phyloP scores from a whole-genome alignment of 2,797 vertebrate genomes.

The Clarias platycephalus region DNA sequence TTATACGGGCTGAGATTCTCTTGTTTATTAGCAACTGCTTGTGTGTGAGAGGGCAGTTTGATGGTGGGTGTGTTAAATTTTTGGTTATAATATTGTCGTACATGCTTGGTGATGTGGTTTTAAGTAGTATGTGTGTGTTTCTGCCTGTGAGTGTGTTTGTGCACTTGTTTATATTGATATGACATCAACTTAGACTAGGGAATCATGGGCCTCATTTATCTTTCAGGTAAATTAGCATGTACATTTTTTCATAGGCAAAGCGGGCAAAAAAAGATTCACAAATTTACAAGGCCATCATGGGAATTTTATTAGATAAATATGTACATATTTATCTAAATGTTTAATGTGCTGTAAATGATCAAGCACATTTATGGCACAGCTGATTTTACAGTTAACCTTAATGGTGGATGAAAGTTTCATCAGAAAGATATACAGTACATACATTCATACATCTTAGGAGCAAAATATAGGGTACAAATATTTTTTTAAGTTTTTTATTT shows the following conservation, averaged over 20 bases:
- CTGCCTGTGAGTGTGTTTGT: neutral
- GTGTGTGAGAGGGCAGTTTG: neutral
- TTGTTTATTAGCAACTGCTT: no score
- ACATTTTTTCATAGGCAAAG: neutral
- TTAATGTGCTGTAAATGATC: neutral
- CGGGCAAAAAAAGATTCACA: neutral
- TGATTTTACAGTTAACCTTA: neutral
- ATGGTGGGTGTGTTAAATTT: neutral
- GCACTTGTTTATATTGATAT: neutral
- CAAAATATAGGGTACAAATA: neutral
- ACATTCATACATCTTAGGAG: neutral
- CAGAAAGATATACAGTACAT: neutral
- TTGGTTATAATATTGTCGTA: neutral
- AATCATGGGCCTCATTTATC: conserved; percentile 12
- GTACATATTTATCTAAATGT: neutral
- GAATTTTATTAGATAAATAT: no score
- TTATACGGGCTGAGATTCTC: neutral
- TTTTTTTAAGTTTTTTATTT: no score
- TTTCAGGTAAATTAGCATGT: neutral
- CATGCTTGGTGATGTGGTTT: neutral
- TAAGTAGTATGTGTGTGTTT: neutral
- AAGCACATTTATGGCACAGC: neutral
- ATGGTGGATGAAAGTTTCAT: neutral
- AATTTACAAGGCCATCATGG: neutral
- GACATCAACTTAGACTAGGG: neutral